These are phyloP conservation scores for Strigops habroptila DNA, from an alignment of 2,113 vertebrate genomes.

Conservation along the genomic window DNA sequence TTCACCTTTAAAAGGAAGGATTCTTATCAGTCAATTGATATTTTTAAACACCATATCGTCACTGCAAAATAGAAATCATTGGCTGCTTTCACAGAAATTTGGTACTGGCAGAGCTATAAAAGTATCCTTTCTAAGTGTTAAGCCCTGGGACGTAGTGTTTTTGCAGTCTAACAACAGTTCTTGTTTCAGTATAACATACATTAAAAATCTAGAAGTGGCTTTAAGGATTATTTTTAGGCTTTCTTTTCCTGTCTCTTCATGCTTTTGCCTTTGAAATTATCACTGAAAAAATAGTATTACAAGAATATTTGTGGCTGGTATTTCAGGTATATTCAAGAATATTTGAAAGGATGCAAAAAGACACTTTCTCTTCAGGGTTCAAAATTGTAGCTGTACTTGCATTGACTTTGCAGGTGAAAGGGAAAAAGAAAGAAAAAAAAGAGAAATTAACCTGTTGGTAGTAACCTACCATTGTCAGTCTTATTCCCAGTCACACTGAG, in stretches of 20 bases:
- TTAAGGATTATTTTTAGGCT: background rate
- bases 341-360: background rate
- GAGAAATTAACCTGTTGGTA: background rate
- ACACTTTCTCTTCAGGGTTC: background rate
- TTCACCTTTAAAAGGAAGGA: background rate
- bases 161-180: background rate
- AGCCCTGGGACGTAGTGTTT: background rate
- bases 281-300: background rate
- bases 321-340: background rate
- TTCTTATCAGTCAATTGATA: background rate
- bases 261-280: background rate
- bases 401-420: background rate
- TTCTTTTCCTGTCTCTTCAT: background rate
- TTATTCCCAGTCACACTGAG: background rate
- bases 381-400: background rate
- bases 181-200: background rate
- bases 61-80: background rate
- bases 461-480: background rate
- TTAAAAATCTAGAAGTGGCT: background rate
- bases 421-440: background rate
- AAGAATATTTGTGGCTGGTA: background rate
- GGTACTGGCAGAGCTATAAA: background rate
- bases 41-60: background rate
- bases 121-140: background rate
- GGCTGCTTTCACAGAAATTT: background rate